phyloP scores from a whole-genome alignment of 2,888 invertebrate genomes.

The Pseudococcus longispinus region DNA sequence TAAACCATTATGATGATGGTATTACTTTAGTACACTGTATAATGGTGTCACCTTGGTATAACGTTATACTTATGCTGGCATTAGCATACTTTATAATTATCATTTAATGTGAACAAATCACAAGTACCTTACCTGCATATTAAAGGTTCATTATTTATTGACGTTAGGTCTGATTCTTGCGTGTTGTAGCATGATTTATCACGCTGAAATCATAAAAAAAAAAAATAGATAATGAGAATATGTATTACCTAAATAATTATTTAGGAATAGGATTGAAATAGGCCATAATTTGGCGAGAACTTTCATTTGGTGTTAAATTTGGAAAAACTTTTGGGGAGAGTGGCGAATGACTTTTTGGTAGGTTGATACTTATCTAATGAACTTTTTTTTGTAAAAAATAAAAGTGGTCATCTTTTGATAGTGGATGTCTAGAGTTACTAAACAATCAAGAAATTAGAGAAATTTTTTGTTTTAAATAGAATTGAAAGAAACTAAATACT shows the following conservation, averaged over 20 bases:
- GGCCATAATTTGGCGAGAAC: neutral
- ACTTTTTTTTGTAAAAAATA: too few species aligned
- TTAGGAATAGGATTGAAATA: neutral
- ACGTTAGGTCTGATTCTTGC: neutral
- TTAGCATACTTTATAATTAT: slow-evolving; percentile 3
- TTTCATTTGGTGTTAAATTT: too few species aligned
- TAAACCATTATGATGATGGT: neutral
- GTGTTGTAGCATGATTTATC: neutral
- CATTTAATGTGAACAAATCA: neutral
- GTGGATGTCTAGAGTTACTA: too few species aligned
- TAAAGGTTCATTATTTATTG: neutral
- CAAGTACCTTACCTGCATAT: slow-evolving; percentile 12
- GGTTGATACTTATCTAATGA: too few species aligned
- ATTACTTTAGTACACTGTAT: neutral
- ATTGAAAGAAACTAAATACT: too few species aligned
- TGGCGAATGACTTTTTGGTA: too few species aligned
- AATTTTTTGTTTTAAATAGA: too few species aligned
- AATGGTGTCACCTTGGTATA: slow-evolving; percentile 32
- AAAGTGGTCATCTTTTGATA: too few species aligned
- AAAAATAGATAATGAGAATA: neutral
- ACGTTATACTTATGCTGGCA: slow-evolving; percentile 10
- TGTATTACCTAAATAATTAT: neutral
- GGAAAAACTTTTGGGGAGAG: too few species aligned
- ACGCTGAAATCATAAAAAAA: neutral
- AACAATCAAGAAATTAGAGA: too few species aligned